A percentile compares a stretch with the other conserved stretches of the same genome.
These are phyloP conservation scores for Drosophila lacteicornis DNA, from an alignment of 1,140 invertebrate species.

Conservation along the genomic window DNA sequence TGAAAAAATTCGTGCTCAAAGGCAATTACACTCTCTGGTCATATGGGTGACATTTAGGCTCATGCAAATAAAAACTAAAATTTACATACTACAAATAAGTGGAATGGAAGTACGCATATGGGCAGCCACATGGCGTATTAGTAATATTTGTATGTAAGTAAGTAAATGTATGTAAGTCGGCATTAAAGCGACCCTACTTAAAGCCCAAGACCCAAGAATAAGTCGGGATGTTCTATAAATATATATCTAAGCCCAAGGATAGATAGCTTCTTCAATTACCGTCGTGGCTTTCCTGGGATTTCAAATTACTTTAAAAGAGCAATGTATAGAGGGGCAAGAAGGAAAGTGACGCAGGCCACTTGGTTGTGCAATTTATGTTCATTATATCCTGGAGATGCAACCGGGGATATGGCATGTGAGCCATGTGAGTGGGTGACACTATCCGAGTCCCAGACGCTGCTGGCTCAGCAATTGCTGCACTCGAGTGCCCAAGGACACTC, in stretches of 20 bases:
- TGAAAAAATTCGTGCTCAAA: conserved; percentile 4
- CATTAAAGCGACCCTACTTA: conserved; percentile 15
- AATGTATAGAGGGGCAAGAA: not conserved
- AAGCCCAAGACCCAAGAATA: conserved; percentile 9
- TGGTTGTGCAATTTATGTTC: conserved; percentile 60
- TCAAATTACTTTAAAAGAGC: conserved; percentile 44
- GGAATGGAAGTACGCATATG: not conserved
- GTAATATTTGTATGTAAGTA: conserved; percentile 3
- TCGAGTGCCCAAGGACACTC: conserved; percentile 25
- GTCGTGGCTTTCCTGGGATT: conserved; percentile 1
- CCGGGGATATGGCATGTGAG: not conserved
- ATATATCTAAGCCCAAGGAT: conserved; percentile 4
- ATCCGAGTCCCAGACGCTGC: conserved; percentile 10
- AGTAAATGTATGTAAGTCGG: not conserved
- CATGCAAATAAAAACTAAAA: conserved; percentile 6
- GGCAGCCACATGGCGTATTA: not conserved
- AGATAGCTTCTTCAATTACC: conserved; percentile 45
- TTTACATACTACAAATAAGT: not conserved
- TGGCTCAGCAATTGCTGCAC: conserved; percentile 16
- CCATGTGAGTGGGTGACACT: conserved; percentile 13
- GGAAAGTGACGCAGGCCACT: conserved; percentile 13
- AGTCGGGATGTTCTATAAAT: conserved; percentile 3
- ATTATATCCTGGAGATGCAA: conserved; percentile 46
- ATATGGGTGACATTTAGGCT: conserved; percentile 31
- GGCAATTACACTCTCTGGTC: conserved; percentile 12